Percentiles rank a stretch among this genome's conserved stretches.
Conservation (phyloP, 2,797 vertebrate genomes). For the Onychomys arenicola region DNA sequence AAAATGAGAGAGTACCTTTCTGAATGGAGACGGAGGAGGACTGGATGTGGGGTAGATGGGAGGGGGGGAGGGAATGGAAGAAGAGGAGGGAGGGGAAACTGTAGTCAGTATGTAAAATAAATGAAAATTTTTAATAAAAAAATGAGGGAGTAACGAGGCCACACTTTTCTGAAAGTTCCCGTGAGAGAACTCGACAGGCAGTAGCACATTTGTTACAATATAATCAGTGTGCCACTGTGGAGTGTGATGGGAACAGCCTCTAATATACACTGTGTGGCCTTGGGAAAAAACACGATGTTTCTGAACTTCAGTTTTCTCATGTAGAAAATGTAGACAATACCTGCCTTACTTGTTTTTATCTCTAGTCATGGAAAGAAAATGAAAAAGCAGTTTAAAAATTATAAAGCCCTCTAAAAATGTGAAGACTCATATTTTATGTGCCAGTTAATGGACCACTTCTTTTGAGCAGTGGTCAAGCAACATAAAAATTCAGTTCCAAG, state of each 20-base stretch:
- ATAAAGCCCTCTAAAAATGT: conserved; percentile 38
- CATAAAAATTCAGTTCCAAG: conserved; percentile 54
- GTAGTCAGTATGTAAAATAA: too few relatives aligned
- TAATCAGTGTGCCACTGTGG: conserved; percentile 12
- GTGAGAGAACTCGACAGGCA: background rate
- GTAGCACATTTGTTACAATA: conserved; percentile 35
- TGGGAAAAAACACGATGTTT: conserved; percentile 53
- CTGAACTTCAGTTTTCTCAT: conserved; percentile 24
- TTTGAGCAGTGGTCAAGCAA: conserved; percentile 43
- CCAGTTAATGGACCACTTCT: conserved; percentile 42
- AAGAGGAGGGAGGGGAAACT: too few relatives aligned
- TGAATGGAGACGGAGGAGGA: too few relatives aligned
- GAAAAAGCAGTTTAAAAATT: conserved; percentile 51
- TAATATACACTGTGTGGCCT: background rate
- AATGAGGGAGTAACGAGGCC: background rate
- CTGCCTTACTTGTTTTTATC: conserved; percentile 12
- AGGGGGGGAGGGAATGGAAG: too few relatives aligned
- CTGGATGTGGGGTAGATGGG: too few relatives aligned
- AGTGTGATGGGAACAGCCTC: conserved; percentile 11
- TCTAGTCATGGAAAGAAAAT: conserved; percentile 45
- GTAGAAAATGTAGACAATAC: conserved; percentile 45
- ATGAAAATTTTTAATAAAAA: background rate
- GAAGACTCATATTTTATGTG: conserved; percentile 23
- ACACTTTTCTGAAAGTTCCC: conserved; percentile 60
- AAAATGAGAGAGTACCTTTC: background rate